Evolutionary conservation across 2,113 vertebrate species (phyloP).

Genomic region (Pantherophis guttatus): DNA sequence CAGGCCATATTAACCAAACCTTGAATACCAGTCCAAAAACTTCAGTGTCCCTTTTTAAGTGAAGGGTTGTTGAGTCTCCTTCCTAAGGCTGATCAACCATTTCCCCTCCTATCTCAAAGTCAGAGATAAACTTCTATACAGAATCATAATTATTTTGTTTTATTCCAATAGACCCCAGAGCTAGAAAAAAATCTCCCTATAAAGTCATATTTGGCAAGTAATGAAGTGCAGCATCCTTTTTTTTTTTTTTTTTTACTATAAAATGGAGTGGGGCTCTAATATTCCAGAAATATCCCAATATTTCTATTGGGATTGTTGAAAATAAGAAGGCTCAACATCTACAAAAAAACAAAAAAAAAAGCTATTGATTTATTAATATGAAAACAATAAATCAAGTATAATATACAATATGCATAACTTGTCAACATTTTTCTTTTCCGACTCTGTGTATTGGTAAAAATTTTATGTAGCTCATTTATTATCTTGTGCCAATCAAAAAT

Average conservation of each 20-base stretch:
- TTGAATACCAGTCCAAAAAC: not conserved
- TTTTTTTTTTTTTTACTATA: too few species aligned
- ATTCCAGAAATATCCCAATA: not conserved
- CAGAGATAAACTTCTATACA: not conserved
- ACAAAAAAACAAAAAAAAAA: not conserved
- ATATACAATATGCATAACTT: not conserved
- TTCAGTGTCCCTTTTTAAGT: not conserved
- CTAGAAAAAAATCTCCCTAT: not conserved
- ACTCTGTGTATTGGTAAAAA: not conserved
- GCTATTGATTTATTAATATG: not conserved
- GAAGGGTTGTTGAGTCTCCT: not conserved
- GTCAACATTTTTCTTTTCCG: not conserved
- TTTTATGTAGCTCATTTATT: not conserved
- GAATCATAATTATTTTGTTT: not conserved
- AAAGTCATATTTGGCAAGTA: not conserved
- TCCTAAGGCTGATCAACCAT: not conserved
- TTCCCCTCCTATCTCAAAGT: not conserved
- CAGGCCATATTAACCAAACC: not conserved
- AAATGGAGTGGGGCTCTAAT: not conserved
- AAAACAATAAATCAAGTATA: not conserved
- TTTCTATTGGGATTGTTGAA: not conserved
- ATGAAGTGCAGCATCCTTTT: not conserved
- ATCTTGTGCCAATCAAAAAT: not conserved
- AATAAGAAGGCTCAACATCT: not conserved
- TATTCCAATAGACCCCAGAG: not conserved